These are phyloP conservation scores for Mesorhabditis belari DNA, from an alignment of 2,888 invertebrate species.

Conservation along the genomic window DNA sequence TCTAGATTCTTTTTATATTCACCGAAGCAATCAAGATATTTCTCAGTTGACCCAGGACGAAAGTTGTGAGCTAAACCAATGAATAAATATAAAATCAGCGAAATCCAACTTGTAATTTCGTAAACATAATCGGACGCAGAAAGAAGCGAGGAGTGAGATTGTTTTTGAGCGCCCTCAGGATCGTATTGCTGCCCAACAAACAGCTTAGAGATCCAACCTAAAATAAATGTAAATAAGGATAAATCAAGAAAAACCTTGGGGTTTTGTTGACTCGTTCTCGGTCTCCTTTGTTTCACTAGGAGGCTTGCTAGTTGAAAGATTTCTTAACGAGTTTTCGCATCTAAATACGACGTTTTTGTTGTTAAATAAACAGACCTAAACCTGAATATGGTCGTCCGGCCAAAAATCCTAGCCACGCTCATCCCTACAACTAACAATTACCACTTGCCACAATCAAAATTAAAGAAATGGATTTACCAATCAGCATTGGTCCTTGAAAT, in stretches of 20 bases:
- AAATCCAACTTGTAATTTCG: constrained; percentile 70
- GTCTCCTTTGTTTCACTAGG: too few relatives aligned
- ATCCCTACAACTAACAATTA: too few relatives aligned
- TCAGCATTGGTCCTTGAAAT: too few relatives aligned
- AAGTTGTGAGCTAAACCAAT: constrained; percentile 48
- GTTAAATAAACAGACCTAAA: too few relatives aligned
- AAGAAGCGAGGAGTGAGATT: constrained; percentile 79
- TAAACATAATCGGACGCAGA: constrained; percentile 92
- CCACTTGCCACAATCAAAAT: too few relatives aligned
- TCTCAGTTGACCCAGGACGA: constrained; percentile 35
- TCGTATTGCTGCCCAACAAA: constrained; percentile 39
- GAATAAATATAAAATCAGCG: not conserved
- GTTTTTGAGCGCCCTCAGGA: constrained; percentile 37
- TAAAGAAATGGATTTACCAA: too few relatives aligned
- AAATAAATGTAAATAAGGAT: not conserved
- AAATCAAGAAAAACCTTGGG: not conserved
- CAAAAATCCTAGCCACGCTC: too few relatives aligned
- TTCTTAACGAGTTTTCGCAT: too few relatives aligned
- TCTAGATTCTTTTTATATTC: constrained; percentile 34
- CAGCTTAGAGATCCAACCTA: constrained; percentile 47
- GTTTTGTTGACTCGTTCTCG: constrained; percentile 6
- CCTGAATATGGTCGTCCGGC: too few relatives aligned
- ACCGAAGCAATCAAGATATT: constrained; percentile 42
- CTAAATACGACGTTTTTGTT: too few relatives aligned
- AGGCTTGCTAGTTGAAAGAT: too few relatives aligned